These are phyloP conservation scores for Cisticola juncidis DNA, from an alignment of 2,113 vertebrate species.

Conservation along the genomic window DNA sequence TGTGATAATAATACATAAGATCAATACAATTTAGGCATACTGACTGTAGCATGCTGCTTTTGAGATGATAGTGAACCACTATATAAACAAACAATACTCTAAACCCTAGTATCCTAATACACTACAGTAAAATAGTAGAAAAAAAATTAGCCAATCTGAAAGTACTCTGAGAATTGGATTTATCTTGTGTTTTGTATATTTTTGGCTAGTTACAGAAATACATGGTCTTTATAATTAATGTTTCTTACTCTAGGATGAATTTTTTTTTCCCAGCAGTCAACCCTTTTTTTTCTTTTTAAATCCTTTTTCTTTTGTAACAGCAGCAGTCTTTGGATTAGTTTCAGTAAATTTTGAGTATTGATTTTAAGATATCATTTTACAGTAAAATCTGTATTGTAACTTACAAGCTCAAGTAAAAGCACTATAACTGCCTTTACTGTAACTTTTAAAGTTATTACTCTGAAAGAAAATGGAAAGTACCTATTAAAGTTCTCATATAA, in stretches of 20 bases:
- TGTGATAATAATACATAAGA: background rate
- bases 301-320: background rate
- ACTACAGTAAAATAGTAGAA: background rate
- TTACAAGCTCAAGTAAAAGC: background rate
- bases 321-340: background rate
- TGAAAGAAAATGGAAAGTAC: background rate
- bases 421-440: background rate
- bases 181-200: background rate
- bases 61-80: background rate
- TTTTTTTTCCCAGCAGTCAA: background rate
- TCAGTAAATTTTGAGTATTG: background rate
- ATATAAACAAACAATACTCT: background rate
- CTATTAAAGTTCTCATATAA: background rate
- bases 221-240: background rate
- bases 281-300: background rate
- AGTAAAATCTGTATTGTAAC: background rate
- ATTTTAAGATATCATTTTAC: background rate
- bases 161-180: background rate
- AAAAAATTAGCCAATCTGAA: background rate
- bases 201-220: background rate
- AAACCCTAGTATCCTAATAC: background rate
- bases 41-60: background rate
- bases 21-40: background rate
- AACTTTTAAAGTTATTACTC: background rate
- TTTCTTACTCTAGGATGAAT: background rate